Evolutionary conservation across 2,888 invertebrate species (phyloP).

Genomic region (Eristalis arbustorum): DNA sequence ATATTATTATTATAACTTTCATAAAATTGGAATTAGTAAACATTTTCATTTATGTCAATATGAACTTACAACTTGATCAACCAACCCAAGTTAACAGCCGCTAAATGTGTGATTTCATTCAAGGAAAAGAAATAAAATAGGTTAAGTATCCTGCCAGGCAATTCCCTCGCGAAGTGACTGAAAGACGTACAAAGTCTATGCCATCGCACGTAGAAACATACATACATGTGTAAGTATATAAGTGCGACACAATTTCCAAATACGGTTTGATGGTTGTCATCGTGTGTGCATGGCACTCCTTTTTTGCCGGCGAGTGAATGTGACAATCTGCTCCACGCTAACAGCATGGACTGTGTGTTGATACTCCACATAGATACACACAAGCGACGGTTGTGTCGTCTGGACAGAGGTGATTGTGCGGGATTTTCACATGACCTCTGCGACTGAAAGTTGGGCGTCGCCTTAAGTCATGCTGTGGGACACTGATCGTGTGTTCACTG

Average conservation of each 20-base stretch:
- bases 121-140: not conserved
- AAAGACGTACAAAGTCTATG: not conserved
- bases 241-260: not conserved
- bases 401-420: not conserved
- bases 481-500: not conserved
- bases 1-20: no score
- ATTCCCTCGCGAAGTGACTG: not conserved
- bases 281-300: not conserved
- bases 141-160: not conserved
- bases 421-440: not conserved
- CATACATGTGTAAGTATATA: no score
- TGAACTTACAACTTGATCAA: no score
- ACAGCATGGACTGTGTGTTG: not conserved
- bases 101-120: not conserved
- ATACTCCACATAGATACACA: not conserved
- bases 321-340: not conserved
- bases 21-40: no score
- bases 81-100: no score
- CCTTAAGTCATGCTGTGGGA: not conserved
- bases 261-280: not conserved
- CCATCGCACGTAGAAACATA: not conserved
- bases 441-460: not conserved
- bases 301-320: not conserved
- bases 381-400: not conserved
- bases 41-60: no score